A percentile compares a stretch with the other conserved stretches of the same genome.
phyloP scores from a whole-genome alignment of 2,797 vertebrate genomes.

The Sebastes minor region DNA sequence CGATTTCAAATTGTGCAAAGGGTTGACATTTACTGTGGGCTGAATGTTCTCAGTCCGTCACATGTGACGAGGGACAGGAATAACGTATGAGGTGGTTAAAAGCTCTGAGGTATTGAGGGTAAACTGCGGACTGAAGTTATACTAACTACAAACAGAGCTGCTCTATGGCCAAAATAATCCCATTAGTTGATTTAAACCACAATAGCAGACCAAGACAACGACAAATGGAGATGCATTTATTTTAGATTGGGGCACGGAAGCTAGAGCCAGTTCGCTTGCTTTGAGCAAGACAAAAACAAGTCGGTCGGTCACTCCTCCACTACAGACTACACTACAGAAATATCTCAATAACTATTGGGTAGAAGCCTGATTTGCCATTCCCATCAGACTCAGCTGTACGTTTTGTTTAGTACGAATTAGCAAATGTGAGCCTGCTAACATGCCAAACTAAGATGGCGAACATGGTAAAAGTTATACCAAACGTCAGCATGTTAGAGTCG shows the following conservation, averaged over 20 bases:
- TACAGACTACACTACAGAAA: not conserved
- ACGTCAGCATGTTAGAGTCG: rapidly evolving
- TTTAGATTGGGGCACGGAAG: not conserved
- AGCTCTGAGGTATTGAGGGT: not conserved
- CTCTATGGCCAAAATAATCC: slow-evolving; percentile 24
- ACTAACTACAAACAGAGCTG: slow-evolving; percentile 21
- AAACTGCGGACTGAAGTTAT: slow-evolving; percentile 3
- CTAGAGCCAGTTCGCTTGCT: not conserved
- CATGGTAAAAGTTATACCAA: rapidly evolving
- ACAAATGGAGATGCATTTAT: not conserved
- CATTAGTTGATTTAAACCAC: slow-evolving; percentile 23
- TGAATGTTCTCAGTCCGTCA: not conserved
- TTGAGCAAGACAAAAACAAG: too few species aligned
- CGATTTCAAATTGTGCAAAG: slow-evolving; percentile 48
- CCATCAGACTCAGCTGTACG: too few species aligned
- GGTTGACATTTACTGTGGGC: slow-evolving; percentile 22
- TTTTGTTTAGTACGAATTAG: rapidly evolving
- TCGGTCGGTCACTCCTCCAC: not conserved
- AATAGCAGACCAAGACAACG: not conserved
- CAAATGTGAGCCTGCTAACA: too few species aligned
- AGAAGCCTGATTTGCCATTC: too few species aligned
- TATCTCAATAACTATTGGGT: not conserved
- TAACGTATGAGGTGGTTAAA: slow-evolving; percentile 24
- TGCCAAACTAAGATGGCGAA: too few species aligned
- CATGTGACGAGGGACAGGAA: not conserved